Base-by-base conservation (phyloP, 2,888 invertebrate genomes). In the Priocnemis perturbator region DNA sequence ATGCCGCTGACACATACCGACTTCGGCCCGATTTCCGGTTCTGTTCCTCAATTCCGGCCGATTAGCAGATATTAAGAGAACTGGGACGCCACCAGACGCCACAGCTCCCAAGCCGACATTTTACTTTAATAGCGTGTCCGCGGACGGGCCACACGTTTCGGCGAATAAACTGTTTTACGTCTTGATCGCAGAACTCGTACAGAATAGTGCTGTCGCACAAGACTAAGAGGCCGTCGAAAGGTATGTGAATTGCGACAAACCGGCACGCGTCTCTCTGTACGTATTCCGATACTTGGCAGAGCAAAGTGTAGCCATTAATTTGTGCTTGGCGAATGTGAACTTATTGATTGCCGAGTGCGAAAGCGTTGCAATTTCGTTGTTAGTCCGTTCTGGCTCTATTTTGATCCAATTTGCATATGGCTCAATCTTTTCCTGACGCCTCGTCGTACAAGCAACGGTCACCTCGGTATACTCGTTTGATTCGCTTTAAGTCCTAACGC, bases 41-140 rank as follows among this genome's bases (percentile, higher is more conserved):
- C 76, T 55, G 56, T 76, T 76, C 70, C 68, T 59, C 47, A 30
- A 62, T 76, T 76, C 73, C 76, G 37, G 9, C 44, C 50, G 63
- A 62, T 70, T 60, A 64, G 65, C 58, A 66, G 70, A 67, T 58
- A 44, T 73, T 53, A 57, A 70, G 64, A 73, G 73, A 69, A 68
- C 71, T 71, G 77, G 68, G 77, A 77, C 77, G 77, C 77, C 75
- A 71, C 72, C 74, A 66, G 77, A 77, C 77, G 77, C 77, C 75
- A 71, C 72, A 63, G 68, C 67, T 61, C 68, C 59, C 53, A 67
- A 63, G 77, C 73, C 72, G 77, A 77, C 77, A 77, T 77, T 77
- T 77, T 77, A 71, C 44, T 62, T 70, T 64, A 60, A 55, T 67
- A 60, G 72, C 66, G 67, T 63, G 66, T 72, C 77, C 60, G 59